These are phyloP conservation scores for Syndactyla subalaris DNA, from an alignment of 2,797 vertebrate genomes.

Conservation along the genomic window DNA sequence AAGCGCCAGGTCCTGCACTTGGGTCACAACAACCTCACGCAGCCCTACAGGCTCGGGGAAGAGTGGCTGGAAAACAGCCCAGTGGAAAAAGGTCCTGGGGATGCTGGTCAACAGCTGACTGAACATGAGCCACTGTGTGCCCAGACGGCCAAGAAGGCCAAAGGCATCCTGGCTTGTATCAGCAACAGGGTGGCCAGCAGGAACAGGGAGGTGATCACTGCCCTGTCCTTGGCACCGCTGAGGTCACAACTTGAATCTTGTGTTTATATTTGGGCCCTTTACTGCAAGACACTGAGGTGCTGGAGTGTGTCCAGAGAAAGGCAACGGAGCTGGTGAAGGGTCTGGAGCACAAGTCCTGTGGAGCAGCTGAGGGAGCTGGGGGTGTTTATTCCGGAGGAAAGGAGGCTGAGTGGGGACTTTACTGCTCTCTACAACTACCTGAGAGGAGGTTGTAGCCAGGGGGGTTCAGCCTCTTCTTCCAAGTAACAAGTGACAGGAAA, in stretches of 20 bases:
- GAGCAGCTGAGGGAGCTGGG: neutral
- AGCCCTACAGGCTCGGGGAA: no score
- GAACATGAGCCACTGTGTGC: neutral
- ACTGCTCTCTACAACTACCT: neutral
- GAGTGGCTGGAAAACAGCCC: neutral
- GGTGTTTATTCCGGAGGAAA: neutral
- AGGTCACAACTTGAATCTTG: neutral
- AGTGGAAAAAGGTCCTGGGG: neutral
- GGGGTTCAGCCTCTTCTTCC: neutral
- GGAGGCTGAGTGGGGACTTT: neutral
- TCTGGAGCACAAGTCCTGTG: neutral
- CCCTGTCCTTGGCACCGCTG: neutral
- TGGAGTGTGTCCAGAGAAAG: neutral
- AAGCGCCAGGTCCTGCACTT: neutral
- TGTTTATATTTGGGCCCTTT: neutral
- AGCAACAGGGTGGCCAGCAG: neutral
- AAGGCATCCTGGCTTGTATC: neutral
- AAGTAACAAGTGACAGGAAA: neutral
- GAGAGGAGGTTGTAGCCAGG: neutral
- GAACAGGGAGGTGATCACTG: neutral
- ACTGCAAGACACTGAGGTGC: neutral
- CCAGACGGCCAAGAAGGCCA: neutral
- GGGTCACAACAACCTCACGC: neutral
- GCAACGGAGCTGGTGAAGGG: neutral
- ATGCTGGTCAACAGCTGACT: neutral